Evolutionary conservation across 2,888 invertebrate genomes (phyloP), one percentile per base, ranked within the genome.

Genomic region (Callyntrura sp.): DNA sequence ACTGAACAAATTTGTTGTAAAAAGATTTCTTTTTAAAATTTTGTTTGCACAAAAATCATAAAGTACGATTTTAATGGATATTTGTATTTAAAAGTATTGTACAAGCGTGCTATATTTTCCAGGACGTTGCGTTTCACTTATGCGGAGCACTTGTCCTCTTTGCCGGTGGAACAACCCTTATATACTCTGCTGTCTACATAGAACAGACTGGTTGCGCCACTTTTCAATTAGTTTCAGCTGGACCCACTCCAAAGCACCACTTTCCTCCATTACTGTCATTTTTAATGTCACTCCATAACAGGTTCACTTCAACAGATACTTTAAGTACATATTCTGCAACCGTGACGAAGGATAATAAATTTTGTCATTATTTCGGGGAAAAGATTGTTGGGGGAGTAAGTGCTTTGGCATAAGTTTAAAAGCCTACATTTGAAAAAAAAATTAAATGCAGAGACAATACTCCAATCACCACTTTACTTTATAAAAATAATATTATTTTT

Each of bases 331-430:
- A n/a, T n/a, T n/a, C n/a, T n/a, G n/a, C 12, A 28, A 25, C 14
- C 8, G n/a, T 57, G 9, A 79, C 1, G 28, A 48, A 14, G 55
- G 25, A 17, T 55, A 0, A n/a, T n/a, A n/a, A n/a, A n/a, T n/a
- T n/a, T n/a, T 86, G 86, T 28, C 86, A 86, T 51, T 35, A 65
- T 35, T 79, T 86, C 51, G 86, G 51, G 0, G 86, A 79, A 51
- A 86, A 86, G 28, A 65, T 86, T 79, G 79, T 86, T 35, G 79
- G 73, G 11, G 86, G 51, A 57, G 86, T 86, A 68, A 78, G 68
- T 57, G n/a, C 5, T 48, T 23, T 82, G 3, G 60, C 0, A 4
- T 79, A 23, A 51, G n/a, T 3, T 12, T n/a, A 3, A 76, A 76
- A 76, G 17, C 2, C 4, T 9, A 43, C 12, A 76, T n/a, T 48